A percentile compares a stretch with the other conserved stretches of the same genome.
These are phyloP conservation scores for Apamea sordens DNA, from an alignment of 2,888 invertebrate genomes.

Conservation along the genomic window DNA sequence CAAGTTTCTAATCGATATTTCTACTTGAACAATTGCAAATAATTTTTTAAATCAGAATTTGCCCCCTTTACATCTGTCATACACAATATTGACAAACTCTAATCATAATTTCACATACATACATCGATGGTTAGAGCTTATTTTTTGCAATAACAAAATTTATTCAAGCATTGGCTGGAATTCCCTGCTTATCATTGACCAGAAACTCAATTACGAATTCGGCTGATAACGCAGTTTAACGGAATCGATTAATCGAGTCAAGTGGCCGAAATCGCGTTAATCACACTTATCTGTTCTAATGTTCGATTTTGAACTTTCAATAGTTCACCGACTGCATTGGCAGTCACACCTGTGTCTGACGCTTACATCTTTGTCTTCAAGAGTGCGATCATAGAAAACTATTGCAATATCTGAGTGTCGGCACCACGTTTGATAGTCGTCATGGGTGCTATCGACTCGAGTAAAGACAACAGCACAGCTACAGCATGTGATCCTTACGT, in stretches of 20 bases:
- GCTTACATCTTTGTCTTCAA: not conserved
- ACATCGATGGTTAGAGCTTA: not conserved
- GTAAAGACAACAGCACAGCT: not conserved
- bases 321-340: not conserved
- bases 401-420: not conserved
- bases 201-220: constrained; percentile 27
- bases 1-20: not conserved
- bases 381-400: not conserved
- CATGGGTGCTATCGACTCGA: not conserved
- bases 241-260: constrained; percentile 26
- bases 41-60: not conserved
- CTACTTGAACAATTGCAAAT: not conserved
- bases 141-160: constrained; percentile 16
- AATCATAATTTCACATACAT: not conserved
- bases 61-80: not conserved
- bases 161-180: constrained; percentile 12
- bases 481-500: constrained; percentile 5
- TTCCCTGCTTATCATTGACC: constrained; percentile 26
- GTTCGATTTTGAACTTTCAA: constrained; percentile 11
- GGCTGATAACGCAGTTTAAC: constrained; percentile 23
- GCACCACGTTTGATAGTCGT: not conserved
- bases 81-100: not conserved
- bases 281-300: constrained; percentile 20
- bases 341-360: not conserved
- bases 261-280: constrained; percentile 29